Percentiles rank a stretch among this genome's conserved stretches.
Conservation (phyloP, 2,797 vertebrate species). For the Leucoraja ocellata region DNA sequence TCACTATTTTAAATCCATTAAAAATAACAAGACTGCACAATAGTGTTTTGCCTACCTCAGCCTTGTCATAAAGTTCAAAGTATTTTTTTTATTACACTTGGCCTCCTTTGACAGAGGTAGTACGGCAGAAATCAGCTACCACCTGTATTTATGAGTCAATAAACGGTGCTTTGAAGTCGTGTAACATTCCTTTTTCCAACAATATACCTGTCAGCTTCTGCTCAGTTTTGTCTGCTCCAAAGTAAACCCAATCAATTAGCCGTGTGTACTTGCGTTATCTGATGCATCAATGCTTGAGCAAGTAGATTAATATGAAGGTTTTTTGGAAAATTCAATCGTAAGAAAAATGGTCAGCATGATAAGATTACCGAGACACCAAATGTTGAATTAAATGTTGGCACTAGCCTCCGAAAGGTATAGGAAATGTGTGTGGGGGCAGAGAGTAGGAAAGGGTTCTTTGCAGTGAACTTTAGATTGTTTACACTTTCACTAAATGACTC, state of each 20-base stretch:
- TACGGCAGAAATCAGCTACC: slow-evolving; percentile 31
- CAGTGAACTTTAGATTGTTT: background rate
- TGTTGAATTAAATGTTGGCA: background rate
- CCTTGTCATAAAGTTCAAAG: slow-evolving; percentile 36
- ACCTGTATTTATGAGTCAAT: slow-evolving; percentile 38
- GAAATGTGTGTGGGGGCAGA: background rate
- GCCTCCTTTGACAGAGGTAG: slow-evolving; percentile 24
- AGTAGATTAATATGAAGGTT: slow-evolving; percentile 21
- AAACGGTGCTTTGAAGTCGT: slow-evolving; percentile 32
- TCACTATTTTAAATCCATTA: slow-evolving; percentile 1
- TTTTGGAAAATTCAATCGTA: background rate
- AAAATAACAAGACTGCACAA: background rate
- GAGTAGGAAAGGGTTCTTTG: background rate
- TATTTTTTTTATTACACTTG: slow-evolving; percentile 37
- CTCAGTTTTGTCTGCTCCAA: slow-evolving; percentile 26
- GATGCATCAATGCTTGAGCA: background rate
- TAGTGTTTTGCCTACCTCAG: slow-evolving; percentile 31
- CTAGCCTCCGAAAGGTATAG: background rate
- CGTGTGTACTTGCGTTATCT: slow-evolving; percentile 29
- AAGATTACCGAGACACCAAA: background rate
- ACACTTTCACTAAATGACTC: background rate
- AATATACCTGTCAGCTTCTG: slow-evolving; percentile 35
- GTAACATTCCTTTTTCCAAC: slow-evolving; percentile 28
- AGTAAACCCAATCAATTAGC: slow-evolving; percentile 33
- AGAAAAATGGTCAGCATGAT: slow-evolving; percentile 20